phyloP scores from a whole-genome alignment of 2,113 vertebrate genomes.

The Gadus macrocephalus region DNA sequence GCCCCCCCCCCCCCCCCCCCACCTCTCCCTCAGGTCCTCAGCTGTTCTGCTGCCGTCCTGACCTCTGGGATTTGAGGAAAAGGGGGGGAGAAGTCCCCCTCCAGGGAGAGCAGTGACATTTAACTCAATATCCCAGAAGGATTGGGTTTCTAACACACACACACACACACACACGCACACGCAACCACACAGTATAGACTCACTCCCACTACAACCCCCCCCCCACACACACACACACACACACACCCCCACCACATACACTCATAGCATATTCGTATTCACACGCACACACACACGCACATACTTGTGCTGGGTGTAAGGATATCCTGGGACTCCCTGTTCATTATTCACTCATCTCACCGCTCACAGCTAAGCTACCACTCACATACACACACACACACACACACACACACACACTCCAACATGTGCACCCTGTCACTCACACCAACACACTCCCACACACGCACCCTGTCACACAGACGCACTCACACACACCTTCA shows the following conservation, averaged over 20 bases:
- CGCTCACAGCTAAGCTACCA: not conserved
- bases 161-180: not conserved
- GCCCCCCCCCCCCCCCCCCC: conserved; percentile 37
- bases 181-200: conserved; percentile 1
- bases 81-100: conserved; percentile 39
- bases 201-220: conserved; percentile 31
- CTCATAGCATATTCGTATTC: too few relatives aligned
- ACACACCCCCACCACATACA: not conserved
- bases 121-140: conserved; percentile 75
- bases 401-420: too few relatives aligned
- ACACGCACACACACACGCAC: too few relatives aligned
- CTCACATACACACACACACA: too few relatives aligned
- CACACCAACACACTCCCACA: too few relatives aligned
- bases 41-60: conserved; percentile 56
- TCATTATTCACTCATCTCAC: conserved; percentile 17
- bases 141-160: conserved; percentile 57
- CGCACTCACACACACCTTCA: too few relatives aligned
- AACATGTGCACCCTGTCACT: too few relatives aligned
- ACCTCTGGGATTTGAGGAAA: conserved; percentile 63
- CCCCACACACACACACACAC: conserved; percentile 19
- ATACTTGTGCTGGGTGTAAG: conserved; percentile 6
- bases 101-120: conserved; percentile 69
- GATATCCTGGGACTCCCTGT: conserved; percentile 39
- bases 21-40: conserved; percentile 33
- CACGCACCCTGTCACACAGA: too few relatives aligned